phyloP scores from a whole-genome alignment of 1,140 invertebrate genomes.

The Drosophila repletoides region DNA sequence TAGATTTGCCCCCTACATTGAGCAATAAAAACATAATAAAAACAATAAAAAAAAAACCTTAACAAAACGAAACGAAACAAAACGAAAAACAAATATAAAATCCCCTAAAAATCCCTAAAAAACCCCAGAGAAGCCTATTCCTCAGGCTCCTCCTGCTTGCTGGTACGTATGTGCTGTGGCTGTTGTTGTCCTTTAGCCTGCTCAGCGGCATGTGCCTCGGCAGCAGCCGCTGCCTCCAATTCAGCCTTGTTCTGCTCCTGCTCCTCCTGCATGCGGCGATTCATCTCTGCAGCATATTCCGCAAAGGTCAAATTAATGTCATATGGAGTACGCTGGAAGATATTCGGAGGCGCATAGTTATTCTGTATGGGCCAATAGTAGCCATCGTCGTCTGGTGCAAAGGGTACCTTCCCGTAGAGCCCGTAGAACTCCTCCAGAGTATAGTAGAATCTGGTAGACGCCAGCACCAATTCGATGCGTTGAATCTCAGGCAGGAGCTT shows the following conservation, averaged over 20 bases:
- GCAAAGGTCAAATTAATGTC: slow-evolving; percentile 72
- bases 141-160: background rate
- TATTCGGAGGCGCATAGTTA: slow-evolving; percentile 59
- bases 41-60: too few species aligned
- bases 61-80: background rate
- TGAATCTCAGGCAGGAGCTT: slow-evolving; percentile 67
- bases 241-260: slow-evolving; percentile 8
- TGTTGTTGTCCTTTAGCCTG: background rate
- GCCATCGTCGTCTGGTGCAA: slow-evolving; percentile 50
- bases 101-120: too few species aligned
- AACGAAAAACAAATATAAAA: background rate
- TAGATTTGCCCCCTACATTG: too few species aligned
- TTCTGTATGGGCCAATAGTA: slow-evolving; percentile 66
- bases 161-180: background rate
- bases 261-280: slow-evolving; percentile 13
- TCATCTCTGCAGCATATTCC: slow-evolving; percentile 50
- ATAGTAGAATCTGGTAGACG: slow-evolving; percentile 60
- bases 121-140: background rate
- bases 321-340: slow-evolving; percentile 59
- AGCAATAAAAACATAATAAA: too few species aligned
- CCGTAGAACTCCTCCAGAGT: slow-evolving; percentile 38
- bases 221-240: slow-evolving; percentile 10
- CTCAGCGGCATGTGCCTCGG: background rate
- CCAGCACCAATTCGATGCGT: slow-evolving; percentile 69
- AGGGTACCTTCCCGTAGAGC: slow-evolving; percentile 49